Base-by-base conservation (phyloP, 1,140 invertebrate genomes). In the Saccostrea cuccullata region DNA sequence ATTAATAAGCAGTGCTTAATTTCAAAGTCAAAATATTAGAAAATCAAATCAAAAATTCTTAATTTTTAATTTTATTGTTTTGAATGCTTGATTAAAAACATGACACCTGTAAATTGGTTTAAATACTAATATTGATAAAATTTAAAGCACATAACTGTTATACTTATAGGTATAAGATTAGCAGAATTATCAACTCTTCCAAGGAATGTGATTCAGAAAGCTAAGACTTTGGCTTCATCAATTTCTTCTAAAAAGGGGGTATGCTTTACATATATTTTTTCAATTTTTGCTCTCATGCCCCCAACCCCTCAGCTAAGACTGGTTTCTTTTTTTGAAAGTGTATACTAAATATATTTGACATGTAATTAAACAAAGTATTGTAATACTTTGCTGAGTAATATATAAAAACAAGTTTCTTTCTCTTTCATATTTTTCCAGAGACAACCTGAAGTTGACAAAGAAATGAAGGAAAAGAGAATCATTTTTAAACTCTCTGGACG, bases 181-280 rank as follows among this genome's bases (percentile, higher is more conserved):
- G 94, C 93, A 64, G 92, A 93, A 88, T 87, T 94, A 67, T 94
- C 94, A 15, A 92, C 93, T 8, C 90, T 94, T 82, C 94, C 94
- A 15, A 87, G 56, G 67, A 55, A 85, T 67, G 92, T 94, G 2
- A 88, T 94, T 23, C 70, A 88, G 40, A 91, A 94, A 67, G 93
- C 94, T 8, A 93, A 92, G 84, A 60, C 90, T n/a, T 67, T 94
- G 13, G 91, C 92, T 23, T 73, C 87, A 47, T 86, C 89, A 70
- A 85, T 94, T 8, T 89, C 89, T 55, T 86, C 89, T 86, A 89
- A 92, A 55, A 92, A 92, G 90, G 83, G 93, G 91, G 94, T 93
- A 87, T 30, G n/a, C 15, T 67, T 30, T 3, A 30, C 1, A 17
- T 67, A 15, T 60, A 40, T 67, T n/a, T 36, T 36, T 36, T 36